These are phyloP conservation scores for Ivindomyrus marchei DNA, from an alignment of 2,113 vertebrate genomes.

Conservation along the genomic window DNA sequence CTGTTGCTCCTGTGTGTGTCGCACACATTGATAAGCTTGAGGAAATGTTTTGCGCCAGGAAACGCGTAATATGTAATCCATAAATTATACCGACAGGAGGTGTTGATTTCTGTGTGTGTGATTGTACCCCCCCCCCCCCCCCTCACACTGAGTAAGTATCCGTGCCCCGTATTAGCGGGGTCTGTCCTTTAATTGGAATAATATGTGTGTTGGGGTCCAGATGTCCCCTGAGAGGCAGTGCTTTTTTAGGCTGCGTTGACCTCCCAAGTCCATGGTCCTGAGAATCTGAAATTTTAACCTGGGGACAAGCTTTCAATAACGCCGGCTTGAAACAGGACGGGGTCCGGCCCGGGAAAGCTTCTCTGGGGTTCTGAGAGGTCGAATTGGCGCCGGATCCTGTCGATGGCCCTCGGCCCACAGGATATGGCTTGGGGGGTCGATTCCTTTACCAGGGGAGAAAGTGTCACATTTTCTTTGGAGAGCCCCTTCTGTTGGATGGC, in stretches of 20 bases:
- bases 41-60: slow-evolving; percentile 25
- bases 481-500: not conserved
- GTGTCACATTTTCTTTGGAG: not conserved
- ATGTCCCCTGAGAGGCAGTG: not conserved
- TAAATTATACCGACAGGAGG: slow-evolving; percentile 17
- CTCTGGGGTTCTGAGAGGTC: not conserved
- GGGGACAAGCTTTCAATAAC: slow-evolving; percentile 2
- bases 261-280: not conserved
- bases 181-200: slow-evolving; percentile 21
- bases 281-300: slow-evolving; percentile 16
- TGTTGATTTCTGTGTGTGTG: slow-evolving; percentile 17
- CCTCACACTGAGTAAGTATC: slow-evolving; percentile 1
- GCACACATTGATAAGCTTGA: slow-evolving; percentile 13
- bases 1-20: not conserved
- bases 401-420: not conserved
- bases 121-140: not conserved
- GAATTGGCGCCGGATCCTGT: not conserved
- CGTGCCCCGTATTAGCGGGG: not conserved
- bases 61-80: slow-evolving; percentile 26
- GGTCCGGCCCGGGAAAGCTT: not conserved
- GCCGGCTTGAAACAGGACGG: not conserved
- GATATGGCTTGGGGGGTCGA: not conserved
- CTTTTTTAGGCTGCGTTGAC: not conserved
- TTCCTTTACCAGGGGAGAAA: not conserved
- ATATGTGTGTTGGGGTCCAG: slow-evolving; percentile 20